Conservation (phyloP, 2,888 invertebrate species). For the Agrochola lota region DNA sequence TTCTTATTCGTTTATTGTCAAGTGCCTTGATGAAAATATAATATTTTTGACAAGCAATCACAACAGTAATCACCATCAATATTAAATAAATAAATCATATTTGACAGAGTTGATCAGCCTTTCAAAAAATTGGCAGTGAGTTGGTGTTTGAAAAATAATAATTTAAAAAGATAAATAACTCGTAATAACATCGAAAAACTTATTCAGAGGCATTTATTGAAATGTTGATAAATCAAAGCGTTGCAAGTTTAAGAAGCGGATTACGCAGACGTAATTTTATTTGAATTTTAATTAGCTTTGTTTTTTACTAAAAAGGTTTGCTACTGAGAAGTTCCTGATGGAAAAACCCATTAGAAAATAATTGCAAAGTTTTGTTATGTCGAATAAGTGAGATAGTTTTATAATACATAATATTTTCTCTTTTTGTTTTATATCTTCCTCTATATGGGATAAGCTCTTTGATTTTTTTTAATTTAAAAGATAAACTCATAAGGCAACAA, state of each 20-base stretch:
- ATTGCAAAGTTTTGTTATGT: background rate
- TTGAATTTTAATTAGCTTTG: background rate
- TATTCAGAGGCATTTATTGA: background rate
- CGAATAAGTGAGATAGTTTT: too few species aligned
- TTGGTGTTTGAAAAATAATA: background rate
- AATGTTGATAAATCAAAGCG: background rate
- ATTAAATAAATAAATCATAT: background rate
- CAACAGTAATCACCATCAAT: too few species aligned
- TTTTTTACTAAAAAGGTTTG: too few species aligned
- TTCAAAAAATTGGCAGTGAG: background rate
- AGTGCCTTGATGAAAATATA: too few species aligned
- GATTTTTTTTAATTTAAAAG: background rate
- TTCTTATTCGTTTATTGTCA: too few species aligned
- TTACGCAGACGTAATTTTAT: background rate
- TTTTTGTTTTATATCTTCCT: background rate
- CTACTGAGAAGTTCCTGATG: too few species aligned
- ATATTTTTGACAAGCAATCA: too few species aligned
- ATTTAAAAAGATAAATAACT: conserved; percentile 5
- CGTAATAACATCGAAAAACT: conserved; percentile 13
- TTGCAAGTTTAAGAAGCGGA: background rate
- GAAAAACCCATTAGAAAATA: background rate
- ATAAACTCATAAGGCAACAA: background rate
- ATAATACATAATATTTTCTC: too few species aligned
- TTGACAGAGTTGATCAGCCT: background rate
- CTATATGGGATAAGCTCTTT: background rate